phyloP scores from a whole-genome alignment of 1,140 invertebrate genomes.

The Pinna nobilis region DNA sequence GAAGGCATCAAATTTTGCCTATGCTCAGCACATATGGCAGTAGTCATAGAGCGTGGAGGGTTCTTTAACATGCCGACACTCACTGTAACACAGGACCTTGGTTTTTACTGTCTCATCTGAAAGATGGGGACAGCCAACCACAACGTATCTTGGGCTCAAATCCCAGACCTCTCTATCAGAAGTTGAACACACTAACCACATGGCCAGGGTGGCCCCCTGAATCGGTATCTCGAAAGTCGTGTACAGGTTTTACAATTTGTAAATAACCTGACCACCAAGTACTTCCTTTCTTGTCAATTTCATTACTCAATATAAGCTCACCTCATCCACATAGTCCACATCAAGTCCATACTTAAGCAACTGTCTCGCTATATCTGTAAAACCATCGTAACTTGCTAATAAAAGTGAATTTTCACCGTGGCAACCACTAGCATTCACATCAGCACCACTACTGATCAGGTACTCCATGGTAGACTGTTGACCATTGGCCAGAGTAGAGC shows the following conservation, averaged over 20 bases:
- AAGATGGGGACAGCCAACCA: no score
- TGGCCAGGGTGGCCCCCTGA: no score
- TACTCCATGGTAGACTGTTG: slow-evolving; percentile 82
- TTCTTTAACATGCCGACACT: no score
- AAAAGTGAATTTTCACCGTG: slow-evolving; percentile 71
- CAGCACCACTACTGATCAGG: slow-evolving; percentile 82
- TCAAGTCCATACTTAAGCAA: slow-evolving; percentile 85
- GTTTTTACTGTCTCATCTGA: no score
- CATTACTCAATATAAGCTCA: slow-evolving; percentile 63
- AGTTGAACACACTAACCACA: no score
- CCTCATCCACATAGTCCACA: slow-evolving; percentile 88
- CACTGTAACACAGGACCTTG: no score
- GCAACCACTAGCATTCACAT: slow-evolving; percentile 82
- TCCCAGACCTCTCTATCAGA: no score
- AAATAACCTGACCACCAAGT: not conserved
- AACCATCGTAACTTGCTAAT: slow-evolving; percentile 85
- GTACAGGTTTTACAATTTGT: not conserved
- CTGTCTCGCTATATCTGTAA: slow-evolving; percentile 89
- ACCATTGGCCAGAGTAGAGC: slow-evolving; percentile 93
- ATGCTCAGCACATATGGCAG: no score
- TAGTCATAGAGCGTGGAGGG: no score
- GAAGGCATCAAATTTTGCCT: no score
- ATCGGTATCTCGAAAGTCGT: no score
- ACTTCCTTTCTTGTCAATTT: not conserved
- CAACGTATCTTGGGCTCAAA: no score